A percentile compares a stretch with the other conserved stretches of the same genome.
Conservation (phyloP, 2,888 invertebrate genomes). For the Blera fallax region DNA sequence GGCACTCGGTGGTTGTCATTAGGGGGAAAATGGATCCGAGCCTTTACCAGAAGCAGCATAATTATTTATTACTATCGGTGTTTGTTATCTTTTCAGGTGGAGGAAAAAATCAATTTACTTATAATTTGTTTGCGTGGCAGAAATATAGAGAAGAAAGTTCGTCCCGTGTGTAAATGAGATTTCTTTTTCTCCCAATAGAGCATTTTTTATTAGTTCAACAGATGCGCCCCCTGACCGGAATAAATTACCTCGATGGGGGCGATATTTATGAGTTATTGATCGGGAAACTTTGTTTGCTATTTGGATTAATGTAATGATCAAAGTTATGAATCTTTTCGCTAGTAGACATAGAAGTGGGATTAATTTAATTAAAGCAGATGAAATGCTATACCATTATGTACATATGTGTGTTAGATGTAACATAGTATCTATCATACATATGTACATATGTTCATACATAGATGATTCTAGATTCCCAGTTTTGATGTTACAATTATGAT, state of each 20-base stretch:
- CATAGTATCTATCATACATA: too few species aligned
- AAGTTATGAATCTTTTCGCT: constrained; percentile 61
- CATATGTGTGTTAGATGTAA: too few species aligned
- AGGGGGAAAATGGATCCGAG: not conserved
- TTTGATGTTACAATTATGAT: too few species aligned
- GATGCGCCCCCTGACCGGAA: constrained; percentile 53
- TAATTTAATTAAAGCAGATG: constrained; percentile 64
- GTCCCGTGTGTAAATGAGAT: constrained; percentile 44
- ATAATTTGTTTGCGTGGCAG: constrained; percentile 43
- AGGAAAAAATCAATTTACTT: constrained; percentile 62
- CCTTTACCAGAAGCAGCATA: not conserved
- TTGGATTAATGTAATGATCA: constrained; percentile 64
- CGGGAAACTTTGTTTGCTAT: constrained; percentile 54
- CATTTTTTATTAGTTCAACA: constrained; percentile 58
- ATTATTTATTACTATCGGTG: constrained; percentile 47
- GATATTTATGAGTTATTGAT: constrained; percentile 70
- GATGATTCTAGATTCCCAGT: too few species aligned
- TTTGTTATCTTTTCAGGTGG: constrained; percentile 52
- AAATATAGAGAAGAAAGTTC: not conserved
- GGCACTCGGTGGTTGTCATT: not conserved
- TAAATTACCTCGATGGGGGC: constrained; percentile 36
- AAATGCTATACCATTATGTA: constrained; percentile 29
- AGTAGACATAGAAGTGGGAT: constrained; percentile 32
- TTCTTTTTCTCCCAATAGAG: constrained; percentile 9
- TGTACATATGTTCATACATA: too few species aligned